phyloP scores from a whole-genome alignment of 2,888 invertebrate genomes.

The Lasioglossum oenotherae region DNA sequence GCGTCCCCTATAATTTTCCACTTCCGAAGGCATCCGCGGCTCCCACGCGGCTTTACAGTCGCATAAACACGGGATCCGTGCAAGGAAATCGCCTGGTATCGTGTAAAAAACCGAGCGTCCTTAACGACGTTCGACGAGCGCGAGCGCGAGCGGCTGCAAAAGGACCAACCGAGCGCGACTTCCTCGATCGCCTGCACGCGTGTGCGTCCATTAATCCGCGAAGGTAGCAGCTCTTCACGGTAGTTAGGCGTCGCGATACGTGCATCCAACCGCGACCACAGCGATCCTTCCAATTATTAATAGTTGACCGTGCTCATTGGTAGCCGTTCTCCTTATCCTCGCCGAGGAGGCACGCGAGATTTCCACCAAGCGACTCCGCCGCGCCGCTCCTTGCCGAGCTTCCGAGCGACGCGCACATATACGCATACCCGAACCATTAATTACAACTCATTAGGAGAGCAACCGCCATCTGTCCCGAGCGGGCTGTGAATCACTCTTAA shows the following conservation, averaged over 20 bases:
- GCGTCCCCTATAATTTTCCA: neutral
- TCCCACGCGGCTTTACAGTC: constrained; percentile 34
- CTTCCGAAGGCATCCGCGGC: constrained; percentile 30
- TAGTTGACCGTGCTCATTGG: constrained; percentile 48
- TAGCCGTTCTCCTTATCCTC: constrained; percentile 39
- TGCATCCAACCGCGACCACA: constrained; percentile 17
- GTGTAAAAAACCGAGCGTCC: constrained; percentile 6
- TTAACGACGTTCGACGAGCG: constrained; percentile 50
- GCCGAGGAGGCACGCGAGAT: constrained; percentile 26
- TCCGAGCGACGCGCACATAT: constrained; percentile 71
- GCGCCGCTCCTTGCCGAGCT: constrained; percentile 13
- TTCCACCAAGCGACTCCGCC: constrained; percentile 1
- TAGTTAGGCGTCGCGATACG: constrained; percentile 59
- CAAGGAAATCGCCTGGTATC: constrained; percentile 10
- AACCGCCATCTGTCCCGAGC: constrained; percentile 82
- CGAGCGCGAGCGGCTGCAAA: constrained; percentile 26
- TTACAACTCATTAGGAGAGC: constrained; percentile 83
- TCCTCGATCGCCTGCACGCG: constrained; percentile 41
- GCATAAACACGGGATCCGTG: constrained; percentile 18
- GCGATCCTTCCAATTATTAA: constrained; percentile 63
- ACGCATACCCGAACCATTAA: constrained; percentile 82
- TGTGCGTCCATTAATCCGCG: constrained; percentile 60
- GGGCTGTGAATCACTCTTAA: constrained; percentile 83
- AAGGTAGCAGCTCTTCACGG: constrained; percentile 56
- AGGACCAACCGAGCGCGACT: constrained; percentile 42